These are phyloP conservation scores for Macrotis lagotis DNA, from an alignment of 2,113 vertebrate species.

Conservation along the genomic window DNA sequence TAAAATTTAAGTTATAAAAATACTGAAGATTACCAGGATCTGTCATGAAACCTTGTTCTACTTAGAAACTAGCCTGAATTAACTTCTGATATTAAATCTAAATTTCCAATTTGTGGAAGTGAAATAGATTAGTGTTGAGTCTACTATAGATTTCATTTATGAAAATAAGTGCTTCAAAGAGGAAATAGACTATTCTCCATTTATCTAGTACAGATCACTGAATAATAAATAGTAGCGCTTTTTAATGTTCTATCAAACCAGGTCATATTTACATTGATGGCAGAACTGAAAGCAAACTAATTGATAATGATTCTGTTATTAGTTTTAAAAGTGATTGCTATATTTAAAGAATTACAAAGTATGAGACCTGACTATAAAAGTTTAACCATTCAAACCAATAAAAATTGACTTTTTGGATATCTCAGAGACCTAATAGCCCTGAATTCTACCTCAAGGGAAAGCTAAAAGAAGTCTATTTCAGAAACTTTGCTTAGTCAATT, in stretches of 20 bases:
- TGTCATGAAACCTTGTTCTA: slow-evolving; percentile 10
- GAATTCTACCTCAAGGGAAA: slow-evolving; percentile 16
- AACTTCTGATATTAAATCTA: slow-evolving; percentile 18
- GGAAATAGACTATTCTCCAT: not conserved
- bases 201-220: not conserved
- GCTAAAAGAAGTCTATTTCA: not conserved
- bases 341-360: slow-evolving; percentile 51
- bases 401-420: slow-evolving; percentile 19
- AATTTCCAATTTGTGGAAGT: slow-evolving; percentile 50
- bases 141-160: slow-evolving; percentile 16
- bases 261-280: slow-evolving; percentile 8
- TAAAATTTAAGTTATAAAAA: slow-evolving; percentile 22
- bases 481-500: not conserved
- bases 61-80: not conserved
- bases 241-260: not conserved
- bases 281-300: not conserved
- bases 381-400: slow-evolving; percentile 4
- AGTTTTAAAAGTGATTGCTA: slow-evolving; percentile 36
- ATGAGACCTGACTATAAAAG: slow-evolving; percentile 8
- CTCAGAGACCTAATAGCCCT: slow-evolving; percentile 1
- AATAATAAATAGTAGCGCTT: not conserved
- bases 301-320: not conserved
- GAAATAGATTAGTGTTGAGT: not conserved
- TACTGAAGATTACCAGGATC: not conserved
- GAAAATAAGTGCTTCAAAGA: slow-evolving; percentile 50